Base-by-base conservation (phyloP, 2,113 vertebrate species). In the Sylvilagus bachmani region DNA sequence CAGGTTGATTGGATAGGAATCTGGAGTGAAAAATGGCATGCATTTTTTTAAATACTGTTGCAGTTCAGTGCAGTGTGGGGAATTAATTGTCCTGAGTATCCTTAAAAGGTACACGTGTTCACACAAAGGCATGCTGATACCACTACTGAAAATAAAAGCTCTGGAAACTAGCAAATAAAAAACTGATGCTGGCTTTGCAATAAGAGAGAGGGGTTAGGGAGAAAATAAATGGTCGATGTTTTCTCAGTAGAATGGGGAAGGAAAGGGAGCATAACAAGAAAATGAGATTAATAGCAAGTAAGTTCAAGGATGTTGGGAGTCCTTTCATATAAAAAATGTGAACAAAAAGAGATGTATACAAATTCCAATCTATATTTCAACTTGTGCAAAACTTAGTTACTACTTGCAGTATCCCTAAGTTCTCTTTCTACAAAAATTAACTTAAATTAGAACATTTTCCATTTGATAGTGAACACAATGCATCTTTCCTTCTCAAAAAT, bases 391-490 rank as follows among this genome's bases (percentile, higher is more conserved):
- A 86, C 64, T 33, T 4, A 0, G 38, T 82, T 95, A 85, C 73
- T 67, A 3, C 69, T 8, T 66, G 38, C 91, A 93, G 81, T 74
- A 77, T 51, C 53, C 58, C 19, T 90, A 49, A 87, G 2, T 38
- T 88, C 29, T 87, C 64, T 95, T 92, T 82, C 53, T 89, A 80
- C 9, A 66, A 70, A 95, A 89, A 69, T 78, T 31, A 64, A 86
- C 31, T 31, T 51, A 61, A 64, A 86, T 71, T 67, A 89, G 31
- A 91, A 70, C 89, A 67, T 70, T 83, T 84, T 11, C 21, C 31
- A 2, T 90, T 94, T 94, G 74, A 51, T 38, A 87, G 73, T 89
- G 70, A 67, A 92, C 24, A 93, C 0, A 6, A 69, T 61, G 19
- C 25, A 27, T 24, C 8, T 0, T 27, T 88, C 78, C 89, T 91